Evolutionary conservation across 2,113 vertebrate genomes (phyloP), one percentile per base, ranked within the genome.

Genomic region (Dipodomys spectabilis): DNA sequence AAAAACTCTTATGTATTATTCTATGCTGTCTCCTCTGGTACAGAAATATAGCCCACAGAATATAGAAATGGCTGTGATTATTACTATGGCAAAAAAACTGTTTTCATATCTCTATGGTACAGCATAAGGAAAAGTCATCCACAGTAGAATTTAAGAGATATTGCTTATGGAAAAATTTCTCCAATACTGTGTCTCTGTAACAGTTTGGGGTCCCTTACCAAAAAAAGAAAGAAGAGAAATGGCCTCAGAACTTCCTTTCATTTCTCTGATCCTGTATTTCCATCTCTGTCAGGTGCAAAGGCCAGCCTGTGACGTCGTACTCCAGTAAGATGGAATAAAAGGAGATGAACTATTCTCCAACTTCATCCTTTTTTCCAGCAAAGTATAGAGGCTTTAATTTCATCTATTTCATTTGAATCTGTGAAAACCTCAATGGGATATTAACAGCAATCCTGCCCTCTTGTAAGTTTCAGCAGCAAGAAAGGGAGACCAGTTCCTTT

Each of bases 301-400:
- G 82, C 74, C 72, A n/a, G 72, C 45, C 1, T 18, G 68, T 30
- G 57, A 73, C 19, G 10, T n/a, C 23, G 32, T 1, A 9, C 67
- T 93, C 62, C 64, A 45, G 32, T 23, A 35, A 84, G 72, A 35
- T 0, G 2, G 32, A 39, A 44, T 7, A 30, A 28, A 72, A 74
- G 20, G 71, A 82, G 39, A 72, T 23, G 81, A 88, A 73, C 23
- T 60, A 35, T n/a, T 53, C 75, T 88, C 82, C 90, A 0, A 7
- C 73, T 68, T 92, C 25, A 10, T 35, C 68, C 67, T 49, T 77
- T 49, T 49, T 49, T 16, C 68, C 35, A 92, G 65, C 44, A 68
- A 91, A 72, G 68, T 32, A 22, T 30, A 74, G 12, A 62, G 83
- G 65, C 73, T 93, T 94, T 87, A 10, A 84, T 93, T 94, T 82